Conservation (phyloP, 2,888 invertebrate genomes). For the Gortyna flavago region DNA sequence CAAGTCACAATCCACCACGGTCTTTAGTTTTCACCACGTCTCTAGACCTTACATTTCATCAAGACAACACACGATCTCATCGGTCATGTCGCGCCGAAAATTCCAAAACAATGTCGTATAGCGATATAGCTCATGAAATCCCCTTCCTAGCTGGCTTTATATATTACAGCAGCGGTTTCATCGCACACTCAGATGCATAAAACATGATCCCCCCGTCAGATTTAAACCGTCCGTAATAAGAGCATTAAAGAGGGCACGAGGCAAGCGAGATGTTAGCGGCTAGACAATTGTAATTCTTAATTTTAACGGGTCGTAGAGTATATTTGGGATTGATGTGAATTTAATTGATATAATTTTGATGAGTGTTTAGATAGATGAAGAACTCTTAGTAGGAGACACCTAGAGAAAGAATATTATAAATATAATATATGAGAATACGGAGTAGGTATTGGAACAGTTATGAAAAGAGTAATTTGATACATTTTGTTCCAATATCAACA, state of each 20-base stretch:
- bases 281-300: conserved; percentile 69
- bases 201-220: conserved; percentile 89
- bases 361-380: not conserved
- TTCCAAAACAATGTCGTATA: conserved; percentile 80
- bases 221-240: conserved; percentile 89
- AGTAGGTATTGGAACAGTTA: not conserved
- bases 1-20: conserved; percentile 21
- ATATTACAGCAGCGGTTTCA: conserved; percentile 87
- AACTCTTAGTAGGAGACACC: not conserved
- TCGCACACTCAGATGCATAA: conserved; percentile 89
- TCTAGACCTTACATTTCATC: conserved; percentile 59
- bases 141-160: conserved; percentile 83
- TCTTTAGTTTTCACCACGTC: conserved; percentile 45
- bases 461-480: not conserved
- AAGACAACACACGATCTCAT: conserved; percentile 61
- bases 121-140: conserved; percentile 83
- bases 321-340: conserved; percentile 24
- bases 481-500: not conserved
- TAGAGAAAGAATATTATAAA: not conserved
- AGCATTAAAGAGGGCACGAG: conserved; percentile 83
- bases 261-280: conserved; percentile 72
- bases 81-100: conserved; percentile 70
- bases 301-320: conserved; percentile 65
- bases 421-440: not conserved
- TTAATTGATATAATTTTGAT: conserved; percentile 14